phyloP scores from a whole-genome alignment of 2,113 vertebrate genomes.

The Nyctibius bracteatus region DNA sequence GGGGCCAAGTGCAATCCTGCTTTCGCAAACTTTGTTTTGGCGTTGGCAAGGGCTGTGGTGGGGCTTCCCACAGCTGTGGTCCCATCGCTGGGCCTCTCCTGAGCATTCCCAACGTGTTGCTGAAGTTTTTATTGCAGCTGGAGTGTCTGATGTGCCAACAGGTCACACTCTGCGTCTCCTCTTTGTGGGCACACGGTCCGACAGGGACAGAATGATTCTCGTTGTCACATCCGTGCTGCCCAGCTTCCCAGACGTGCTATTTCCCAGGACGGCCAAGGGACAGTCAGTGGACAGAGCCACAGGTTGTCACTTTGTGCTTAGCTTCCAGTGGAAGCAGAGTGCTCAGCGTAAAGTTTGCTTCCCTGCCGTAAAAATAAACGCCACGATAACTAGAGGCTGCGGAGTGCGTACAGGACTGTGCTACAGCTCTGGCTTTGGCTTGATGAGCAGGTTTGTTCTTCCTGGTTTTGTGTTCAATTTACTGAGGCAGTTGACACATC shows the following conservation, averaged over 20 bases:
- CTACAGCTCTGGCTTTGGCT: background rate
- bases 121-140: background rate
- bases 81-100: background rate
- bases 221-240: background rate
- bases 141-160: background rate
- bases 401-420: background rate
- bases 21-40: slow-evolving; percentile 1
- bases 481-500: background rate
- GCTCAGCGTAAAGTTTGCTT: background rate
- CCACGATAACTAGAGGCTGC: background rate
- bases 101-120: background rate
- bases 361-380: background rate
- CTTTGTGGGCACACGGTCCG: background rate
- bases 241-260: background rate
- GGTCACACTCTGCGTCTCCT: background rate
- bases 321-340: fast-evolving
- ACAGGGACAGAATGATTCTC: background rate
- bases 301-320: background rate
- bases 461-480: background rate
- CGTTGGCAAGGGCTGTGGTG: background rate
- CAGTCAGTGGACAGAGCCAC: background rate
- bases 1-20: background rate
- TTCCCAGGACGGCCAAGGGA: background rate
- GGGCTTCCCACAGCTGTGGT: background rate
- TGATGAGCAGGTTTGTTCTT: background rate